Evolutionary conservation across 2,888 invertebrate genomes (phyloP).

Genomic region (Scrobipalpa costella): DNA sequence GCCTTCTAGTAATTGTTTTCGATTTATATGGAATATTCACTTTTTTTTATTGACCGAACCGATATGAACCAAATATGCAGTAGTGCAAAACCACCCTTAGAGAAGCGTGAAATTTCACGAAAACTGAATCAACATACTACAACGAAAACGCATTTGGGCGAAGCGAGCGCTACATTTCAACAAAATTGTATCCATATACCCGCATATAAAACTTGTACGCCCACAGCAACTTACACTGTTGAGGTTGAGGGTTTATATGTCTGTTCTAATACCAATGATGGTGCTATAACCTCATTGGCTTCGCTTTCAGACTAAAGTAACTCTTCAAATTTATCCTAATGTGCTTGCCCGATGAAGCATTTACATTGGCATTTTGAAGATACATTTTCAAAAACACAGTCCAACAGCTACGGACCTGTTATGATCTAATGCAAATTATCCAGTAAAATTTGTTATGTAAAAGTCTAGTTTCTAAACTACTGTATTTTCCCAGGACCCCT

Average conservation of each 20-base stretch:
- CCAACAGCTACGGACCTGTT: background rate
- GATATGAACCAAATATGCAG: too few relatives aligned
- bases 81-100: too few relatives aligned
- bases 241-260: slow-evolving; percentile 31
- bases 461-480: background rate
- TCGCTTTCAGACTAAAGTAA: slow-evolving; percentile 54
- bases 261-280: slow-evolving; percentile 48
- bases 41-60: too few relatives aligned
- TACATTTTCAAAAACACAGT: slow-evolving; percentile 32
- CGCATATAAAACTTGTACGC: too few relatives aligned
- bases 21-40: too few relatives aligned
- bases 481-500: slow-evolving; percentile 88
- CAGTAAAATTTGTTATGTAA: background rate
- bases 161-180: too few relatives aligned
- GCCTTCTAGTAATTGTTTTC: too few relatives aligned
- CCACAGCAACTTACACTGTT: too few relatives aligned
- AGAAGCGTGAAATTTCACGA: too few relatives aligned
- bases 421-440: background rate
- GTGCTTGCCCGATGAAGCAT: slow-evolving; percentile 37
- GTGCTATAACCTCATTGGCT: slow-evolving; percentile 41
- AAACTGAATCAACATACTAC: too few relatives aligned
- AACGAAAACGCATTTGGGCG: too few relatives aligned
- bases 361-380: slow-evolving; percentile 56
- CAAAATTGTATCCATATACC: too few relatives aligned
- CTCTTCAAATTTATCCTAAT: slow-evolving; percentile 58